Base-by-base conservation (phyloP, 2,113 vertebrate genomes). In the Thryonomys swinderianus region DNA sequence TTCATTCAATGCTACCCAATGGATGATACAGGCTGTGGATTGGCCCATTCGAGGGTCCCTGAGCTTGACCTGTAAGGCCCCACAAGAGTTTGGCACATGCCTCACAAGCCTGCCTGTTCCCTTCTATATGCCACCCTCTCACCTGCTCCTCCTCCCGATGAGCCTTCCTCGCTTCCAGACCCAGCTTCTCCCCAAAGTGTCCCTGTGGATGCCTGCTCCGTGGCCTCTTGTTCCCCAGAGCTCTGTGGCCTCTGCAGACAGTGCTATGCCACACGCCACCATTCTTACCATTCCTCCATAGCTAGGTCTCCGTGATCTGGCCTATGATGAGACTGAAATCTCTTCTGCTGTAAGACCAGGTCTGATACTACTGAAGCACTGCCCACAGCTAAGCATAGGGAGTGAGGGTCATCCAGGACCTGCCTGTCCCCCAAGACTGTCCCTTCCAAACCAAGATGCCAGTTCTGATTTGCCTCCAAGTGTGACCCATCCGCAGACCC, bases 181-280 rank as follows among this genome's bases (percentile, higher is more conserved):
- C 27, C 30, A 17, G 30, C 30, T 85, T n/a, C 55, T 23, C 42
- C 48, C 4, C 0, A 48, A 59, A 61, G 40, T 20, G 5, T 62
- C 45, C 37, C 74, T 82, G 27, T 64, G n/a, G 88, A 48, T 10
- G 20, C 14, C 37, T 3, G 3, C 11, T 55, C 53, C 11, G 4
- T 18, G 66, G 6, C 42, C n/a, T 89, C 23, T 62, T n/a, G n/a
- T 32, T 71, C 82, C 86, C 83, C 53, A 40, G 67, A 62, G 37
- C 17, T 78, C 67, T 91, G 48, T 10, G 0, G 8, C 51, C 64
- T 55, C 74, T 7, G 6, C 51, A 13, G 34, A 81, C 30, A 37
- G 25, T 0, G 0, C 16, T 2, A 0, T 16, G 48, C 30, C 59
- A 42, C 1, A 5, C 34, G 42, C 32, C 4, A 25, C 67, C 51